Percentiles rank a stretch among this genome's conserved stretches.
Evolutionary conservation across 2,888 invertebrate species (phyloP).

Genomic region (Cerceris rybyensis): DNA sequence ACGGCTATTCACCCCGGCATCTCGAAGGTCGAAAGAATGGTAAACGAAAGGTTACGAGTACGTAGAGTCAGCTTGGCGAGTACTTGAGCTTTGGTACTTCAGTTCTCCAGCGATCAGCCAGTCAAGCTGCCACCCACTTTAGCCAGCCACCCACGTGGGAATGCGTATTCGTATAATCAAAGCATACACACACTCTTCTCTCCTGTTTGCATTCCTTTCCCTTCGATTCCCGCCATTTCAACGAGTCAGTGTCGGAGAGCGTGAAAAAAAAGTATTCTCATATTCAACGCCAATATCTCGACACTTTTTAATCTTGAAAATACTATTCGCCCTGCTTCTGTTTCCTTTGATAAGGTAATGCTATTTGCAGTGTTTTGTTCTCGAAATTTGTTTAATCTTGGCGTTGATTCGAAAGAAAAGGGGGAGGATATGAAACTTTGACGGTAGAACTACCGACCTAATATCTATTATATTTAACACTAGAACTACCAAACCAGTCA

Average conservation of each 20-base stretch:
- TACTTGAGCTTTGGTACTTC: slow-evolving; percentile 59
- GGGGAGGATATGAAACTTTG: no score
- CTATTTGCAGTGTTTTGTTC: no score
- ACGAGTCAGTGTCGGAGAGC: not conserved
- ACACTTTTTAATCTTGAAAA: slow-evolving; percentile 3
- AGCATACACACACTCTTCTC: slow-evolving; percentile 53
- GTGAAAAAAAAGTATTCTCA: slow-evolving; percentile 3
- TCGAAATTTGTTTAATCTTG: no score
- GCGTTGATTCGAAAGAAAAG: no score
- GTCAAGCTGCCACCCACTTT: slow-evolving; percentile 69
- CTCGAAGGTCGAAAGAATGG: slow-evolving; percentile 59
- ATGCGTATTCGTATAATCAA: slow-evolving; percentile 61
- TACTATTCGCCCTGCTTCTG: not conserved
- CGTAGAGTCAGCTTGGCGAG: slow-evolving; percentile 37
- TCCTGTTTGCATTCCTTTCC: slow-evolving; percentile 62
- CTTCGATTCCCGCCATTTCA: slow-evolving; percentile 45
- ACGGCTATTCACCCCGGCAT: slow-evolving; percentile 43
- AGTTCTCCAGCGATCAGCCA: slow-evolving; percentile 52
- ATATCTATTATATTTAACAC: no score
- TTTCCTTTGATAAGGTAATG: not conserved
- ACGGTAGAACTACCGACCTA: no score
- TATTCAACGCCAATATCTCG: slow-evolving; percentile 10
- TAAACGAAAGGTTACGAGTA: slow-evolving; percentile 59
- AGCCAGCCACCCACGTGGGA: slow-evolving; percentile 70
- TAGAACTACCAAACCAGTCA: no score